A percentile compares a stretch with the other conserved stretches of the same genome.
phyloP scores from a whole-genome alignment of 2,113 vertebrate species.

The Neolamprologus toae region DNA sequence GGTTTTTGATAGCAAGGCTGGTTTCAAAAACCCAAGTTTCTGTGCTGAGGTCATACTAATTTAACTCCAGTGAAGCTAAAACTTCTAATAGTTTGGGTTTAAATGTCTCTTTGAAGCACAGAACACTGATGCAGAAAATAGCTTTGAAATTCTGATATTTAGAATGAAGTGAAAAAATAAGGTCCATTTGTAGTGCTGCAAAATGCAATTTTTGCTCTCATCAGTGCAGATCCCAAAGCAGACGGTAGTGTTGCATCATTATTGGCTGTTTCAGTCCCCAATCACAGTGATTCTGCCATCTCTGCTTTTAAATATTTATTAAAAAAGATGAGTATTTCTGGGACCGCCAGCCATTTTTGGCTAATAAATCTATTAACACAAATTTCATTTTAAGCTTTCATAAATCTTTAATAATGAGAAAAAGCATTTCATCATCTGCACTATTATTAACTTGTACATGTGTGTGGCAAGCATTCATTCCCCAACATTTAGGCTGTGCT shows the following conservation, averaged over 20 bases:
- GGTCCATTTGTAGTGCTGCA: background rate
- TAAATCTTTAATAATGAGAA: slow-evolving; percentile 8
- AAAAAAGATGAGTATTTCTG: slow-evolving; percentile 27
- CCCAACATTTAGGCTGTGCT: background rate
- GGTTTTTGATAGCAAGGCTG: background rate
- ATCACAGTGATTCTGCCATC: slow-evolving; percentile 12
- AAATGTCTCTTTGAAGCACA: background rate
- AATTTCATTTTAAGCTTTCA: slow-evolving; percentile 1
- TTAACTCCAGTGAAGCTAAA: background rate
- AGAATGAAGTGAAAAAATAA: background rate
- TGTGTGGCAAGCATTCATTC: background rate
- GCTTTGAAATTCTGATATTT: background rate
- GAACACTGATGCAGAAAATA: background rate
- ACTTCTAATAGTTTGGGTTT: background rate
- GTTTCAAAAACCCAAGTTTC: background rate
- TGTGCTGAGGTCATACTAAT: background rate
- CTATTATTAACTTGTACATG: background rate
- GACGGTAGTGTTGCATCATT: slow-evolving; percentile 32
- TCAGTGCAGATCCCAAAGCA: slow-evolving; percentile 14
- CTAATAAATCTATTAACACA: slow-evolving; percentile 7
- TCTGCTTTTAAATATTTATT: slow-evolving; percentile 51
- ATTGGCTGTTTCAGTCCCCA: slow-evolving; percentile 11
- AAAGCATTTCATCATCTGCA: background rate
- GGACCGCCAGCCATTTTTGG: background rate
- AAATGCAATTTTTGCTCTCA: slow-evolving; percentile 2